Base-by-base conservation (phyloP, 2,113 vertebrate species). In the Symphodus melops region DNA sequence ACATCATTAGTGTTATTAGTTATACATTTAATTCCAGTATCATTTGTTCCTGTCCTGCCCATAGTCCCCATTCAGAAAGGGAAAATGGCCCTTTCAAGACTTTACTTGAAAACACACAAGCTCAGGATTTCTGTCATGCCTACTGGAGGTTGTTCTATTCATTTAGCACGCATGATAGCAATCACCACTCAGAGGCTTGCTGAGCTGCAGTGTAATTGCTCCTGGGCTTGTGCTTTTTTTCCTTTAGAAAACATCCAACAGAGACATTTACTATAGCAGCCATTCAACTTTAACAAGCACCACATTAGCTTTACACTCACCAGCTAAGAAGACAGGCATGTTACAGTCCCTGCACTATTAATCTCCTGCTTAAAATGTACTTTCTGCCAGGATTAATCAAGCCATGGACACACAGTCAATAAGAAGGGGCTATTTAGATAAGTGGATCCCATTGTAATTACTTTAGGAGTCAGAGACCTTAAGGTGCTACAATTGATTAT, bases 401-500 rank as follows among this genome's bases (percentile, higher is more conserved):
- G 76, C 41, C n/a, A 19, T 60, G 82, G 79, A 67, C 69, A 56
- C 0, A 3, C 54, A 57, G 81, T 86, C 83, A 90, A 88, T 89
- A 86, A 83, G 28, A 86, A 82, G 52, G 87, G 75, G 74, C 72
- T 77, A 83, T 89, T 88, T 75, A 89, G 86, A 90, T 86, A 89
- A 86, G 86, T 89, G 71, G 70, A 75, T 87, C 46, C 76, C 66
- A 85, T 89, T 83, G 87, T 76, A 83, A 92, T 88, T 87, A 86
- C 72, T 81, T 88, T 60, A 76, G 56, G 75, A 88, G 70, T 77
- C 61, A 72, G 75, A 66, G 68, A 64, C 61, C 46, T 68, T 70
- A 57, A 75, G 52, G 81, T 79, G 68, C 57, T 69, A 49, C 39
- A 68, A 72, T 82, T 85, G 70, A 85, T 85, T 77, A 53, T 56